Evolutionary conservation across 2,888 invertebrate species (phyloP).

Genomic region (Chrysomela aeneicollis): DNA sequence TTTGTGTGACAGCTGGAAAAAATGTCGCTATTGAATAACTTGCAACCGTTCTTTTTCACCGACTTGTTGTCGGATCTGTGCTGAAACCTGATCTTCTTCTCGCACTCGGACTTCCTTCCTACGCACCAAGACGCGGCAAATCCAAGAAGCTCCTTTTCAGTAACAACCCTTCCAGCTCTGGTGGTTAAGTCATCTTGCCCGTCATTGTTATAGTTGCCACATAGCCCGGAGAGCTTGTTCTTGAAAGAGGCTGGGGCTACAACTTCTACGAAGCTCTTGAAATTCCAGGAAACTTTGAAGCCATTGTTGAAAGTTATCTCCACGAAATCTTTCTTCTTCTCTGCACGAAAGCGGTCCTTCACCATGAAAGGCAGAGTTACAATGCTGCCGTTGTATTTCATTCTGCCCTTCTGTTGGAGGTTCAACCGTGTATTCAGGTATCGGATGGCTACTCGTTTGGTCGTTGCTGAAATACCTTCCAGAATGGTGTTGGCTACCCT

Average conservation of each 20-base stretch:
- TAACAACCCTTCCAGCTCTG: conserved; percentile 70
- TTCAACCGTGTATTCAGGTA: conserved; percentile 80
- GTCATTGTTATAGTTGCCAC: conserved; percentile 92
- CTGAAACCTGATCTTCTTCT: conserved; percentile 40
- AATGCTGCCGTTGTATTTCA: conserved; percentile 84
- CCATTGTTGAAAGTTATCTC: conserved; percentile 76
- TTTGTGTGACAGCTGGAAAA: conserved; percentile 82
- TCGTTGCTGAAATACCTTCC: conserved; percentile 87
- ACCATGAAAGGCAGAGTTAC: conserved; percentile 59
- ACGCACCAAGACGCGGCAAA: conserved; percentile 93
- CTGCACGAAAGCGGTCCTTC: conserved; percentile 66
- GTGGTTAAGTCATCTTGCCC: conserved; percentile 83
- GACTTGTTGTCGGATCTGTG: conserved; percentile 21
- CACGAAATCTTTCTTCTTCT: conserved; percentile 73
- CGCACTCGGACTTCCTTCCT: conserved; percentile 62
- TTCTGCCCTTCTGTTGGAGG: conserved; percentile 84
- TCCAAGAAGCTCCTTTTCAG: conserved; percentile 69
- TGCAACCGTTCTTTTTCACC: conserved; percentile 46
- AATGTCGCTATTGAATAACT: conserved; percentile 58
- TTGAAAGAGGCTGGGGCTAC: conserved; percentile 79
- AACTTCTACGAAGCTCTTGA: conserved; percentile 88
- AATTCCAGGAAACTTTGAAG: conserved; percentile 90
- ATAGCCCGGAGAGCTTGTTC: conserved; percentile 85
- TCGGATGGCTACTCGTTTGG: conserved; percentile 85
- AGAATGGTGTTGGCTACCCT: conserved; percentile 82